Evolutionary conservation across 2,888 invertebrate genomes (phyloP).

Genomic region (Beris chalybata): DNA sequence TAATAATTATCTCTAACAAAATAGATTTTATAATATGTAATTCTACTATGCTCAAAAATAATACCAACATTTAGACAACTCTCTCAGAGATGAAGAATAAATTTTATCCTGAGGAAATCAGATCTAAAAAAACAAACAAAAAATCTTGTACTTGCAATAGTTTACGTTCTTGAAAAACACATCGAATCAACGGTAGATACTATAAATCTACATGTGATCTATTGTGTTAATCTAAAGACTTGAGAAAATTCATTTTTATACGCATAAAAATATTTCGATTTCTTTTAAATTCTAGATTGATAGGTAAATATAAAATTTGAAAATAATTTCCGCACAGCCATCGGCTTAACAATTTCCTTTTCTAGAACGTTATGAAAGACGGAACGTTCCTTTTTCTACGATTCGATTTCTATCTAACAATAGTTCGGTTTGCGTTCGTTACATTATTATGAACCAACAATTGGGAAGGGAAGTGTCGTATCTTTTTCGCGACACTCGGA

Average conservation of each 20-base stretch:
- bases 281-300: conserved; percentile 7
- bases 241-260: not conserved
- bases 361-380: conserved; percentile 14
- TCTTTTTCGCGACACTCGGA: not conserved
- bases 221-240: no score
- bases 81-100: no score
- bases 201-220: no score
- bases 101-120: no score
- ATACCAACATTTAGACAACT: no score
- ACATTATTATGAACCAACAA: not conserved
- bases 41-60: no score
- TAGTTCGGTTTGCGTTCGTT: conserved; percentile 2
- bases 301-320: conserved; percentile 21
- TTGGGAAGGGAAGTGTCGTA: not conserved
- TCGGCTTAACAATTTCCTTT: conserved; percentile 33
- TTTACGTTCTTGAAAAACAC: no score
- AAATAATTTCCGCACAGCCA: conserved; percentile 37
- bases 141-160: no score
- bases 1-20: no score
- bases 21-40: no score
- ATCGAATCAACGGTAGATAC: no score
- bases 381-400: not conserved
- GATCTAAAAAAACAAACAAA: no score
- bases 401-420: conserved; percentile 9
- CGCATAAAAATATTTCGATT: conserved; percentile 20